These are phyloP conservation scores for Oscheius sp. DNA, from an alignment of 2,888 invertebrate species.

Conservation along the genomic window DNA sequence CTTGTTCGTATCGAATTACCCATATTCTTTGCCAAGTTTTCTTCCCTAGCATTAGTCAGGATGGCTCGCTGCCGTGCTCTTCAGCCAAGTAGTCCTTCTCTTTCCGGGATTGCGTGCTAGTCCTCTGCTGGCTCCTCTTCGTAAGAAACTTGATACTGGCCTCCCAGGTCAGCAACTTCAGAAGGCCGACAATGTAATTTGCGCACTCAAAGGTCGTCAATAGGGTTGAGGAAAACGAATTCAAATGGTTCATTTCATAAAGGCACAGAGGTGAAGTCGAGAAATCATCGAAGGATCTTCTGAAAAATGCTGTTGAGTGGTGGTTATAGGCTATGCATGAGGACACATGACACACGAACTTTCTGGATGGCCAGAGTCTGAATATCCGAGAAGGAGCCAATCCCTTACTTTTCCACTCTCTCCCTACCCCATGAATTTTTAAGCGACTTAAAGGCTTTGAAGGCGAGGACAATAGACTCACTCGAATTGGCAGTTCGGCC, in stretches of 20 bases:
- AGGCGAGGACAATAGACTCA: constrained; percentile 5
- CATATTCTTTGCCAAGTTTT: no score
- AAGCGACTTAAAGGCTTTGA: constrained; percentile 26
- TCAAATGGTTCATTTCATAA: no score
- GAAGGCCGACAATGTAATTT: constrained; percentile 3
- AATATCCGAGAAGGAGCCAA: constrained; percentile 2
- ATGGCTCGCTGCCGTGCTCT: no score
- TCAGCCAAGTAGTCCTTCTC: no score
- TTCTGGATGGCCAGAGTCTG: background rate
- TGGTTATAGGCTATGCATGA: constrained; percentile 15
- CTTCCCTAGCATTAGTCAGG: no score
- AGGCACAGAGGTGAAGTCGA: no score
- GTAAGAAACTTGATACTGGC: no score
- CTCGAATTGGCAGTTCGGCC: constrained; percentile 23
- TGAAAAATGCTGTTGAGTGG: background rate
- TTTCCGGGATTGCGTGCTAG: no score
- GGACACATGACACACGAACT: constrained; percentile 3
- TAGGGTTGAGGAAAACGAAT: no score
- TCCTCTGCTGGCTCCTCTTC: no score
- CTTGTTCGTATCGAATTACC: no score
- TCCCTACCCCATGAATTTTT: constrained; percentile 15
- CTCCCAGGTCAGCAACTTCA: constrained; percentile 11
- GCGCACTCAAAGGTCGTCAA: constrained; percentile 6
- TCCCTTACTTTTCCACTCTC: constrained; percentile 3
- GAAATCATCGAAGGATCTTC: no score